These are phyloP conservation scores for Diacarnus erythraeanus DNA, from an alignment of 37 sponge, comb jelly and placozoan species.

Conservation along the genomic window DNA sequence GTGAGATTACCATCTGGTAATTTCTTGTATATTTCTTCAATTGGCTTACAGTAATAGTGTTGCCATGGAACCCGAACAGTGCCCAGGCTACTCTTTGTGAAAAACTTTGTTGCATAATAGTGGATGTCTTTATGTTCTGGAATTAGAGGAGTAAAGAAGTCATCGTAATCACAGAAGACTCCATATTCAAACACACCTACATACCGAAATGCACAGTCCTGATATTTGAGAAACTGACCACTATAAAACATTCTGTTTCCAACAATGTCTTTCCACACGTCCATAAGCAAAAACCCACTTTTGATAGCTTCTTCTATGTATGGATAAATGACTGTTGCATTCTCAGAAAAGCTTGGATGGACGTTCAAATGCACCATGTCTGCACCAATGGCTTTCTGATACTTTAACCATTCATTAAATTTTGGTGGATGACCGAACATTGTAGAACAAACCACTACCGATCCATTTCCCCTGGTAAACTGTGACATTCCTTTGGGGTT, in stretches of 20 bases:
- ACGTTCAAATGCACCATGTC: neutral
- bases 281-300: neutral
- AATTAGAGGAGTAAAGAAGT: neutral
- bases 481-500: neutral
- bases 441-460: neutral
- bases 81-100: neutral
- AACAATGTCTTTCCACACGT: neutral
- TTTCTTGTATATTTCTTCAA: neutral
- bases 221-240: neutral
- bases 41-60: neutral
- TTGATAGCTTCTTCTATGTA: neutral
- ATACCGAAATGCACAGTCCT: neutral
- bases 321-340: neutral
- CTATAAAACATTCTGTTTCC: neutral
- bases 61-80: neutral
- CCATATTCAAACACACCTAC: neutral
- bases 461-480: neutral
- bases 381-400: constrained; percentile 1
- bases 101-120: neutral
- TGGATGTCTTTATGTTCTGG: constrained; percentile 8
- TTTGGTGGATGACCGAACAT: neutral
- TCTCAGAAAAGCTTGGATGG: neutral
- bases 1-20: neutral
- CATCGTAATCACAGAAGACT: neutral
- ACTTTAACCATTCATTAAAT: constrained; percentile 1